These are phyloP conservation scores for Otis tarda DNA, from an alignment of 2,113 vertebrate species.

Conservation along the genomic window DNA sequence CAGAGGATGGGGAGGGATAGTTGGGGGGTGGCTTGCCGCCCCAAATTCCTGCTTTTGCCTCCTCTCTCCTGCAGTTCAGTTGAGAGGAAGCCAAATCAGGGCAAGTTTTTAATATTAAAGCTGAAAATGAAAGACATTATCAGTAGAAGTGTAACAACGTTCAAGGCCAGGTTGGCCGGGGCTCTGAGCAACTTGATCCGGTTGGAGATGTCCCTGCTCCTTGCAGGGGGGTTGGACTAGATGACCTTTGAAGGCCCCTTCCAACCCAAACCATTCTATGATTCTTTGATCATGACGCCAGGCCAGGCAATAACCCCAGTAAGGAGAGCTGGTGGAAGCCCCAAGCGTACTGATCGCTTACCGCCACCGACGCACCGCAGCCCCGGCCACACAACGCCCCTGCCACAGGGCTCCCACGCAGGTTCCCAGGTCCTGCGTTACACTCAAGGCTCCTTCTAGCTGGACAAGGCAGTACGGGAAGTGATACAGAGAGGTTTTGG, in stretches of 20 bases:
- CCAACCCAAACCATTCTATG: no score
- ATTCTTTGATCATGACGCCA: neutral
- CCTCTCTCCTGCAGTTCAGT: neutral
- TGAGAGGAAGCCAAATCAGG: neutral
- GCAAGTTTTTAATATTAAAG: neutral
- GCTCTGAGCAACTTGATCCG: no score
- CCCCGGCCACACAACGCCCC: neutral
- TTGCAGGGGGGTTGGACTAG: no score
- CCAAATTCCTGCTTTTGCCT: neutral
- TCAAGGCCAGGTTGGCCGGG: no score
- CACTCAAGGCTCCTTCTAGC: neutral
- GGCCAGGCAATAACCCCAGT: neutral
- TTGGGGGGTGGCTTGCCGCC: no score
- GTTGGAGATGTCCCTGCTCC: no score
- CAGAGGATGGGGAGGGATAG: neutral
- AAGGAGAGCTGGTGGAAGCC: neutral
- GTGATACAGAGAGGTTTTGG: neutral
- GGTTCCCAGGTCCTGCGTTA: accelerated
- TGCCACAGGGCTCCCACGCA: neutral
- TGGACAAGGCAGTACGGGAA: neutral
- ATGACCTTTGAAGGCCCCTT: no score
- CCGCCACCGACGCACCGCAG: neutral
- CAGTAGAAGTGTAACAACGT: neutral
- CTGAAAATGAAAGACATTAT: conserved; percentile 27
- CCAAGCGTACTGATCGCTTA: neutral